Evolutionary conservation across 1,140 invertebrate species (phyloP), one percentile per base, ranked within the genome.

Genomic region (Araneus ventricosus): DNA sequence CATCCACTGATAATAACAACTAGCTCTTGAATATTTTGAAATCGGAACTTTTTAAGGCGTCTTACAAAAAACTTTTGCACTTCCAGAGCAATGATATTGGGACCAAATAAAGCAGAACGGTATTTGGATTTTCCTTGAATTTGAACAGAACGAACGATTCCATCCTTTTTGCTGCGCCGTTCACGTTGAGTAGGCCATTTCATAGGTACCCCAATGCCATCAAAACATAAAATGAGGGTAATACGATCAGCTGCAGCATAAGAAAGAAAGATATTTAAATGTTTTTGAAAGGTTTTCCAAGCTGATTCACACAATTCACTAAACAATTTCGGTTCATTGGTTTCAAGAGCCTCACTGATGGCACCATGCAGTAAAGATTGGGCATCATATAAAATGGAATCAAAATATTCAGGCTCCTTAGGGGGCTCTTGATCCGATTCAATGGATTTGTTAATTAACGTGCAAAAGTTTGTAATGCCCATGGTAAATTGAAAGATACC

Each of bases 111-210:
- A 14, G 41, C 63, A 8, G 17, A 34, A 17, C 67, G 22, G 30
- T 75, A 89, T 37, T 52, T 75, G 14, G n/a, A n/a, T 79, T 75
- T 89, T 7, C 30, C 57, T 24, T 59, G 24, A 4, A 57, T 6
- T 1, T 8, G 10, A 17, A 45, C 82, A 27, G 20, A 6, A 24
- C 39, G 14, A 7, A 4, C 5, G 4, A 5, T n/a, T 17, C 39
- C 75, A 22, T 80, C 75, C 39, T 80, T 80, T 37, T 80, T 80
- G 7, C 24, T 34, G 8, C 86, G 17, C n/a, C 86, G 34, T 88
- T 39, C 30, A 8, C 86, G 57, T 39, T 88, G 86, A 88, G 61
- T 88, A 3, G 86, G 59, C 85, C 87, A 75, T 52, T 89, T 89
- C 67, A 75, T 89, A 30, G 61, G 87, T 4, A 70, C 63, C 0